These are phyloP conservation scores for Aotus griseimembra DNA, from an alignment of 2,797 vertebrate species.

Conservation along the genomic window DNA sequence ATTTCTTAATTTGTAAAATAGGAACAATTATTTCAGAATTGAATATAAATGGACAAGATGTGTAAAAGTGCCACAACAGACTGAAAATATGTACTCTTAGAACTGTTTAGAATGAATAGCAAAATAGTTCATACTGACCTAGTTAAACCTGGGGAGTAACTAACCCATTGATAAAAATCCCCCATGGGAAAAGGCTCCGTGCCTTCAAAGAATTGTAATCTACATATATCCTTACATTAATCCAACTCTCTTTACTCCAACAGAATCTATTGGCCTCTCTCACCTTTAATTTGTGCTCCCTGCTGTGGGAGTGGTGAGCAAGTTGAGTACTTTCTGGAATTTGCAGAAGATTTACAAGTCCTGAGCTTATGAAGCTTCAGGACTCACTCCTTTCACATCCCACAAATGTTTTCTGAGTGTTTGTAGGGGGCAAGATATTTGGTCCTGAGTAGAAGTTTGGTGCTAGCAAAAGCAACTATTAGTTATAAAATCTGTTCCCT, in stretches of 20 bases:
- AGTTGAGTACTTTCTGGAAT: background rate
- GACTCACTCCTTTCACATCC: constrained; percentile 4
- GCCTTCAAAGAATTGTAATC: background rate
- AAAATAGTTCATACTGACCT: background rate
- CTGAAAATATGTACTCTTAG: constrained; percentile 13
- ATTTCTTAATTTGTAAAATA: constrained; percentile 8
- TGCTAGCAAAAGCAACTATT: constrained; percentile 3
- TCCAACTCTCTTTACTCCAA: background rate
- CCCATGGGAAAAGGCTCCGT: background rate
- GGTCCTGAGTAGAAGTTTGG: constrained; percentile 14
- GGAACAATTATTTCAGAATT: background rate
- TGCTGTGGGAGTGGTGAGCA: background rate
- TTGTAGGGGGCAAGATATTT: background rate
- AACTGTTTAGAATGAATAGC: constrained; percentile 18
- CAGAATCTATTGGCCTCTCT: background rate
- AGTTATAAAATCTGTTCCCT: constrained; percentile 8
- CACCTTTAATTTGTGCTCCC: background rate
- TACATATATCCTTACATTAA: background rate
- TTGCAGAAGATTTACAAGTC: background rate
- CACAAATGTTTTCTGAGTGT: constrained; percentile 5
- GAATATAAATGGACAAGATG: background rate
- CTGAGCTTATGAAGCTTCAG: background rate
- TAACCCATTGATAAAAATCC: constrained; percentile 30
- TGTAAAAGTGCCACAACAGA: background rate
- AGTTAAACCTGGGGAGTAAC: background rate